These are phyloP conservation scores for Pseudochaenichthys georgianus DNA, from an alignment of 2,797 vertebrate species.

Conservation along the genomic window DNA sequence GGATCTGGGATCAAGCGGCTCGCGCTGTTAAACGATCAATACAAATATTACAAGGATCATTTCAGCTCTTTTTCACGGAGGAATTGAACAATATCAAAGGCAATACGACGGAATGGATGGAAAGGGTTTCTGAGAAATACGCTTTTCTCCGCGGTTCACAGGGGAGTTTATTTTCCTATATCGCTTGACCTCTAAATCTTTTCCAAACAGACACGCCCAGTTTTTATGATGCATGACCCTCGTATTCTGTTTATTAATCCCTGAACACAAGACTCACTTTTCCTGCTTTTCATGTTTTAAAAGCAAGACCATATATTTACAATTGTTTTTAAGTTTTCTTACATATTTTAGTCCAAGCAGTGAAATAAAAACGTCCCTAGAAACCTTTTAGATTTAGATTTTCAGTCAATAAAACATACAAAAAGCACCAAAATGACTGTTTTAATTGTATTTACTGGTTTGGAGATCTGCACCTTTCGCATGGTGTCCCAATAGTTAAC, in stretches of 20 bases:
- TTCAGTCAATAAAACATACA: no score
- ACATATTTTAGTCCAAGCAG: neutral
- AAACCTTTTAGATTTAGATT: no score
- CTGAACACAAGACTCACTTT: neutral
- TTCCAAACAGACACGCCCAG: conserved; percentile 14
- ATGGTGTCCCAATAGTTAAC: no score
- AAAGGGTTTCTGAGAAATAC: conserved; percentile 27
- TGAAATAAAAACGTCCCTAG: neutral
- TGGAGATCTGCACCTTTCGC: no score
- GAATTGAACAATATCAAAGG: conserved; percentile 51
- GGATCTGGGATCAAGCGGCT: conserved; percentile 30
- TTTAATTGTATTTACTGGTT: no score
- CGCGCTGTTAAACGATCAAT: conserved; percentile 65
- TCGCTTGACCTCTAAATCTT: conserved; percentile 26
- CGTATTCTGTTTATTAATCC: conserved; percentile 23
- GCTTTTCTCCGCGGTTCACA: conserved; percentile 21
- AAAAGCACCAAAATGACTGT: no score
- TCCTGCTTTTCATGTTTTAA: conserved; percentile 7
- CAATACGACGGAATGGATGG: conserved; percentile 13
- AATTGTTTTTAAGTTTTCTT: neutral
- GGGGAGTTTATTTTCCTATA: conserved; percentile 40
- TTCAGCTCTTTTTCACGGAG: conserved; percentile 49
- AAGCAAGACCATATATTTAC: neutral
- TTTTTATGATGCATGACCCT: conserved; percentile 45
- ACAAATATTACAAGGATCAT: conserved; percentile 69